Conservation (phyloP, 2,888 invertebrate species). For the Dasypolia templi region DNA sequence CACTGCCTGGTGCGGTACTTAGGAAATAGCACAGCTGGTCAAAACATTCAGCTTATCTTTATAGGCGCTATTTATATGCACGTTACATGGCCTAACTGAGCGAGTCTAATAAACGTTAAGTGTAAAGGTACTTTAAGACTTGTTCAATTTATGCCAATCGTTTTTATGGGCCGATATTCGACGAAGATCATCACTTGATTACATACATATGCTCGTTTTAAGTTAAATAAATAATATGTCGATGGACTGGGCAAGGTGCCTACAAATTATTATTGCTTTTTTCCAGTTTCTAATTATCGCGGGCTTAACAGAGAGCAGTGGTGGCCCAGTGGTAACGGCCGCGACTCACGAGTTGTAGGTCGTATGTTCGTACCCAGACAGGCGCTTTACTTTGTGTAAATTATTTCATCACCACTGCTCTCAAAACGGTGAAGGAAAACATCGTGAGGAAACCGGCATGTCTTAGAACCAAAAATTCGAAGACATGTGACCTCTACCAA, state of each 20-base stretch:
- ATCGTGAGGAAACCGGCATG: too few relatives aligned
- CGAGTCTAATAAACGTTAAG: neutral
- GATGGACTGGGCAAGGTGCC: neutral
- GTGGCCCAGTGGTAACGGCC: too few relatives aligned
- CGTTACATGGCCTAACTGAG: neutral
- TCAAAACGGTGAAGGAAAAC: too few relatives aligned
- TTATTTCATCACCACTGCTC: too few relatives aligned
- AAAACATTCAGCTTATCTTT: neutral
- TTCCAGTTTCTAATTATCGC: neutral
- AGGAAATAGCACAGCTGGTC: too few relatives aligned
- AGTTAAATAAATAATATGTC: neutral
- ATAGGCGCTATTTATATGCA: constrained; percentile 2
- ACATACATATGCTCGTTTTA: neutral
- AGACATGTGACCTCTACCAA: too few relatives aligned
- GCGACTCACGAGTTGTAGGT: too few relatives aligned
- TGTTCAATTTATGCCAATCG: neutral
- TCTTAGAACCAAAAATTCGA: too few relatives aligned
- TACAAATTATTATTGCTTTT: neutral
- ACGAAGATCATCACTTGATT: neutral
- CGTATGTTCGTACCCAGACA: too few relatives aligned
- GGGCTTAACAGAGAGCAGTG: too few relatives aligned
- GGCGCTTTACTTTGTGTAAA: too few relatives aligned
- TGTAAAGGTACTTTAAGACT: neutral
- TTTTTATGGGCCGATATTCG: neutral
- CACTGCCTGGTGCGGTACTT: neutral